Conservation (phyloP, 2,888 invertebrate genomes). For the Bhutanitis thaidina region DNA sequence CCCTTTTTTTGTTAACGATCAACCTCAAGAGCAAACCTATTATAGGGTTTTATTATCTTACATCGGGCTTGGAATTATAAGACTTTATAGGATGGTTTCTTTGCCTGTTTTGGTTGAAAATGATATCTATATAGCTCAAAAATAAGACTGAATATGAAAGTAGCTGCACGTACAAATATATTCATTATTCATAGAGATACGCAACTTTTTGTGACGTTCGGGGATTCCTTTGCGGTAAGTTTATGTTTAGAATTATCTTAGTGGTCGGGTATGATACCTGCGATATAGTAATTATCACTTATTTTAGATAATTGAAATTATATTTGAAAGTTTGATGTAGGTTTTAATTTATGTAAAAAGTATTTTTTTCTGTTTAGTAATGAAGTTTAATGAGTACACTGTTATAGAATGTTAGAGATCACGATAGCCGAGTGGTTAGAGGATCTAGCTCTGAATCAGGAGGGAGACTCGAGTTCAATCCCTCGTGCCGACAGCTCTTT, state of each 20-base stretch:
- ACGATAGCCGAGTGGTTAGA: too few species aligned
- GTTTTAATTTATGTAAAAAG: too few species aligned
- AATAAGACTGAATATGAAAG: slow-evolving; percentile 49
- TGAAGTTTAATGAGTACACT: too few species aligned
- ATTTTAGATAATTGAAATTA: neutral
- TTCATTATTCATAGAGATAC: slow-evolving; percentile 58
- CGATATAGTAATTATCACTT: slow-evolving; percentile 14
- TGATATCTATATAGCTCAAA: slow-evolving; percentile 35
- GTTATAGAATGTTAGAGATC: too few species aligned
- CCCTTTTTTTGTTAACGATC: slow-evolving; percentile 48
- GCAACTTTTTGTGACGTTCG: slow-evolving; percentile 52
- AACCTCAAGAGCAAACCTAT: slow-evolving; percentile 63
- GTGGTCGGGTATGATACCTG: slow-evolving; percentile 1
- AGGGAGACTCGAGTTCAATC: too few species aligned
- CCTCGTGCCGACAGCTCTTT: too few species aligned
- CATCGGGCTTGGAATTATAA: slow-evolving; percentile 64
- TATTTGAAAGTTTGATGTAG: neutral
- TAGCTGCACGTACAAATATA: slow-evolving; percentile 31
- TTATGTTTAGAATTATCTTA: slow-evolving; percentile 32
- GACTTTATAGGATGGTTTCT: slow-evolving; percentile 33
- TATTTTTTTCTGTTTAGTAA: too few species aligned
- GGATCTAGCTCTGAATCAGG: too few species aligned
- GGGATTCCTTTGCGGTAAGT: slow-evolving; percentile 62
- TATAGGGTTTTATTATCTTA: slow-evolving; percentile 70
- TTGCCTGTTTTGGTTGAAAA: slow-evolving; percentile 34